Evolutionary conservation across 1,140 invertebrate species (phyloP).

Genomic region (Latrodectus geometricus): DNA sequence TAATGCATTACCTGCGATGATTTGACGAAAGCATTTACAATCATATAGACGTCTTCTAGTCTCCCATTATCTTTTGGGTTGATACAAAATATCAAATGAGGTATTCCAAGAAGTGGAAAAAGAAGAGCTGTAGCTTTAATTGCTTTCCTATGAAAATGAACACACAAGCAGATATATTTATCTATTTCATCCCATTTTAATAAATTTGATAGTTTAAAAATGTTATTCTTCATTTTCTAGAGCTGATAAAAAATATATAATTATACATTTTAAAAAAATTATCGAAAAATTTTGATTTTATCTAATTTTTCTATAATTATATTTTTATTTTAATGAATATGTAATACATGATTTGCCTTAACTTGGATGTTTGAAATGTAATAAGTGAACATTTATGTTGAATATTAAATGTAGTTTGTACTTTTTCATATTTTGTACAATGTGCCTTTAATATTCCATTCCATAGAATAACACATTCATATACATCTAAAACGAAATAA

Average conservation of each 20-base stretch:
- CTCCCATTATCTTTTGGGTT: conserved; percentile 69
- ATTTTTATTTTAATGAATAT: too few species aligned
- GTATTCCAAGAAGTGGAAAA: conserved; percentile 72
- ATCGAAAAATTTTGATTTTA: too few species aligned
- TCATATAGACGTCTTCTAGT: conserved; percentile 69
- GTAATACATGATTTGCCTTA: too few species aligned
- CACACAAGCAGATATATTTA: neutral
- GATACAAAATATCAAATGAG: conserved; percentile 72
- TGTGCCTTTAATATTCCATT: too few species aligned
- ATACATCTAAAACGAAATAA: too few species aligned
- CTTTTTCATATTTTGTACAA: too few species aligned
- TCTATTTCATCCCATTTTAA: neutral
- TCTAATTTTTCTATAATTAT: too few species aligned
- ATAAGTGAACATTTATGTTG: too few species aligned
- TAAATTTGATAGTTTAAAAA: neutral
- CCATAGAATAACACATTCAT: too few species aligned
- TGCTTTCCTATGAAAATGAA: conserved; percentile 70
- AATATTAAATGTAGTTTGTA: too few species aligned
- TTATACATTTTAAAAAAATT: too few species aligned
- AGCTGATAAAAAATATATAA: neutral
- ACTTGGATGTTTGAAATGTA: too few species aligned
- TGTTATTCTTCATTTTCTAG: neutral
- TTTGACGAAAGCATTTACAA: conserved; percentile 72
- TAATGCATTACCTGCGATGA: conserved; percentile 70
- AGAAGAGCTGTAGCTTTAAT: conserved; percentile 73